Evolutionary conservation across 2,888 invertebrate species (phyloP), one percentile per base, ranked within the genome.

Genomic region (Daptonema setosum): DNA sequence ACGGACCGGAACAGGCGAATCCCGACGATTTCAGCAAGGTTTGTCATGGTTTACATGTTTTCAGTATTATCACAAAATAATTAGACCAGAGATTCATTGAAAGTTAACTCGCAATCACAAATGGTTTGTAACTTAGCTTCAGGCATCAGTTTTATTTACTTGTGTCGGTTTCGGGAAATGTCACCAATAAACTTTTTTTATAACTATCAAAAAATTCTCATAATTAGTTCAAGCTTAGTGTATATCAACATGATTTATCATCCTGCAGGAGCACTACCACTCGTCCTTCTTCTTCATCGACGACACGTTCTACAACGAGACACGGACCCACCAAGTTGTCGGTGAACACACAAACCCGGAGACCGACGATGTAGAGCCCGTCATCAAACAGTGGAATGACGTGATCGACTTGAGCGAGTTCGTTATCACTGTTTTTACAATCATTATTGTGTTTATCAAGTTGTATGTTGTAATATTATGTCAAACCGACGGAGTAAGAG

Each of bases 211-310:
- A n/a, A n/a, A n/a, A n/a, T n/a, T n/a, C n/a, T n/a, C n/a, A n/a
- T n/a, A n/a, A n/a, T n/a, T n/a, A n/a, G n/a, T n/a, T n/a, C n/a
- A n/a, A n/a, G n/a, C n/a, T n/a, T n/a, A n/a, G n/a, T n/a, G n/a
- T n/a, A n/a, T n/a, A n/a, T n/a, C n/a, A n/a, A n/a, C n/a, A n/a
- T n/a, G n/a, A n/a, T n/a, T n/a, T n/a, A n/a, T n/a, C n/a, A n/a
- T n/a, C n/a, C n/a, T n/a, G n/a, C 65, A 82, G 81, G 76, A 78
- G 59, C 65, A 76, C 25, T 82, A 79, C 68, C 80, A 79, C 58
- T 81, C 84, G 0, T 80, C 80, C 1, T 82, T 81, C 69, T 80
- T 87, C 63, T 85, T 81, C 67, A 83, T 87, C 56, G 80, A 83
- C 61, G 78, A 80, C 60, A 79, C 79, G 1, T 85, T 87, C 70